Evolutionary conservation across 2,888 invertebrate genomes (phyloP), one percentile per base, ranked within the genome.

Genomic region (Xylocampa areola): DNA sequence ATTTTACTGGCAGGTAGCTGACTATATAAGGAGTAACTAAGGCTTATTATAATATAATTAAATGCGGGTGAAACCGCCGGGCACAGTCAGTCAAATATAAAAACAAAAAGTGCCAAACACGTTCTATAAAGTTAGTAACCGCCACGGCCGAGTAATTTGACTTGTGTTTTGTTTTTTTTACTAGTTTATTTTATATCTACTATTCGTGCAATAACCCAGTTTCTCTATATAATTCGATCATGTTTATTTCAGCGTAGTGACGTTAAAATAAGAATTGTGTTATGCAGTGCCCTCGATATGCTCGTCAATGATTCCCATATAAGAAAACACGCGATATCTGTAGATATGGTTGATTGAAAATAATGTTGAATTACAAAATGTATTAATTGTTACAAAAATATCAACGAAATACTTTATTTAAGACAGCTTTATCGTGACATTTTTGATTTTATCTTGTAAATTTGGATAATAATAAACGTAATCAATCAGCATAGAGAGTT

Each of bases 151-250:
- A 45, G 45, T 40, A 51, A 67, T 39, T 16, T 10, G n/a, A 14
- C 6, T 35, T 21, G 11, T 33, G 17, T 40, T 45, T 48, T 65
- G 11, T 23, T 16, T 8, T 29, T 17, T 45, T 47, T 17, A 44
- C 10, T 8, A 33, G 39, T 45, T 30, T 33, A 62, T 44, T 47
- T 35, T 16, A 17, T 13, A n/a, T n/a, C n/a, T n/a, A 39, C 17
- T 39, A 29, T 41, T 43, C 29, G 37, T 40, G 36, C 47, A 41
- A 45, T 25, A 8, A 45, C 19, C 14, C 4, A 21, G 54, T 67
- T 54, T 67, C 48, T 54, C 48, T 13, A 48, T 37, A 27, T 43
- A 40, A 29, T 35, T 33, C 10, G 11, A 33, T 25, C 29, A 16
- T 54, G 13, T 63, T 45, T 11, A 55, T 52, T 23, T n/a, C 5